These are phyloP conservation scores for Epiblema foenella DNA, from an alignment of 2,888 invertebrate species.

Conservation along the genomic window DNA sequence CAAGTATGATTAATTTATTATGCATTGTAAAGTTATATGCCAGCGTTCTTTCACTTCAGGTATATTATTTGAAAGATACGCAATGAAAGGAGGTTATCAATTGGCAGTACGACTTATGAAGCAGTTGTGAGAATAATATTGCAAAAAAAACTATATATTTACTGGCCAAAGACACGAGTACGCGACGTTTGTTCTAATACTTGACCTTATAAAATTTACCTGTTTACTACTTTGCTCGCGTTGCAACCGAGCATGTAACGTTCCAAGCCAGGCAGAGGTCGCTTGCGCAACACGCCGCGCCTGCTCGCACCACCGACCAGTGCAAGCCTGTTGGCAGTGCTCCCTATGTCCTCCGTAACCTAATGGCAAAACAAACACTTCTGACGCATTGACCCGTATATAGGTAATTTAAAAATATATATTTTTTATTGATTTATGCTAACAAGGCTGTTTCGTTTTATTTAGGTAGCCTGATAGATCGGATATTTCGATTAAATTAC, in stretches of 20 bases:
- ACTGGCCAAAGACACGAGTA: not conserved
- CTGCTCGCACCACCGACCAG: conserved; percentile 6
- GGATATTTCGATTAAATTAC: not conserved
- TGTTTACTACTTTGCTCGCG: conserved; percentile 24
- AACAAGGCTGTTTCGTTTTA: not conserved
- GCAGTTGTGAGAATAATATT: not conserved
- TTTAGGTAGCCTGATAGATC: not conserved
- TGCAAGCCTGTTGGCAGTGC: not conserved
- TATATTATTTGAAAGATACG: not conserved
- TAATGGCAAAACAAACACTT: conserved; percentile 6
- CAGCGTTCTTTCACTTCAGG: not conserved
- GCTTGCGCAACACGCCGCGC: conserved; percentile 23
- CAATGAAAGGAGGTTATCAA: not conserved
- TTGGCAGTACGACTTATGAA: not conserved
- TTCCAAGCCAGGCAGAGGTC: conserved; percentile 22
- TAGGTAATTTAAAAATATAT: not conserved
- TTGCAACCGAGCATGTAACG: conserved; percentile 22
- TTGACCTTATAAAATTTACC: conserved; percentile 25
- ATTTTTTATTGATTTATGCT: not conserved
- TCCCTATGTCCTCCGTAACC: conserved; percentile 2
- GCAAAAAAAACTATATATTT: not conserved
- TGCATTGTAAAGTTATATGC: conserved; percentile 10
- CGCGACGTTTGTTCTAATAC: not conserved
- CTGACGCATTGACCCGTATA: not conserved
- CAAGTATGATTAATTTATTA: conserved; percentile 16